Evolutionary conservation across 2,888 invertebrate genomes (phyloP).

Genomic region (Schizotus pectinicornis): DNA sequence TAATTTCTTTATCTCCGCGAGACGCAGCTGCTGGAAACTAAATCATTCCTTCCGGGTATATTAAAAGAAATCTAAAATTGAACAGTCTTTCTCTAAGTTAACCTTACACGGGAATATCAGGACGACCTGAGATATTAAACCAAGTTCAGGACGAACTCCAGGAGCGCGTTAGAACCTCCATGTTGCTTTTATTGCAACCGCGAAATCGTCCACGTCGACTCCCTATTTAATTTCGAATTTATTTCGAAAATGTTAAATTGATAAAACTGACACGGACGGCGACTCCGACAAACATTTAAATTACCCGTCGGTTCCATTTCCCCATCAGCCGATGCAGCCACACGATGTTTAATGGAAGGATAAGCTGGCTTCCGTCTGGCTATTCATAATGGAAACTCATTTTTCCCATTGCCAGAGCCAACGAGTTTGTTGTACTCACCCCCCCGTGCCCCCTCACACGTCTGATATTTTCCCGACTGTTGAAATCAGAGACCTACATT

Average conservation of each 20-base stretch:
- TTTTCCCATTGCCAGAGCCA: neutral
- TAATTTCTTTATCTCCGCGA: constrained; percentile 51
- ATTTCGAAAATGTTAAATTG: no score
- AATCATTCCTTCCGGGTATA: constrained; percentile 50
- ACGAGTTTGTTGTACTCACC: neutral
- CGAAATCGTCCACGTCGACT: no score
- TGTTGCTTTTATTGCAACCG: no score
- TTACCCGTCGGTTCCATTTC: constrained; percentile 19
- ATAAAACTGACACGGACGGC: no score
- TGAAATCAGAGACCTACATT: constrained; percentile 7
- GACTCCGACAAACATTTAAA: constrained; percentile 17
- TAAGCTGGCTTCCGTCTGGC: constrained; percentile 4
- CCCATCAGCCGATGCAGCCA: constrained; percentile 12
- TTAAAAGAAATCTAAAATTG: constrained; percentile 52
- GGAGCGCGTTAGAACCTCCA: no score
- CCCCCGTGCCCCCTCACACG: constrained; percentile 3
- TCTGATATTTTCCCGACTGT: constrained; percentile 11
- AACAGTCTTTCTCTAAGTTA: constrained; percentile 35
- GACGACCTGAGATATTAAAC: constrained; percentile 26
- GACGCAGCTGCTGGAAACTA: constrained; percentile 50
- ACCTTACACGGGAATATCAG: constrained; percentile 28
- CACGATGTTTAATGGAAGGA: constrained; percentile 22
- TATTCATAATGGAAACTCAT: constrained; percentile 6
- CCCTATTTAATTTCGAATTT: no score
- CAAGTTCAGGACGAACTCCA: neutral